A percentile compares a stretch with the other conserved stretches of the same genome.
Conservation (phyloP, 2,888 invertebrate species). For the Ophonus ardosiacus region DNA sequence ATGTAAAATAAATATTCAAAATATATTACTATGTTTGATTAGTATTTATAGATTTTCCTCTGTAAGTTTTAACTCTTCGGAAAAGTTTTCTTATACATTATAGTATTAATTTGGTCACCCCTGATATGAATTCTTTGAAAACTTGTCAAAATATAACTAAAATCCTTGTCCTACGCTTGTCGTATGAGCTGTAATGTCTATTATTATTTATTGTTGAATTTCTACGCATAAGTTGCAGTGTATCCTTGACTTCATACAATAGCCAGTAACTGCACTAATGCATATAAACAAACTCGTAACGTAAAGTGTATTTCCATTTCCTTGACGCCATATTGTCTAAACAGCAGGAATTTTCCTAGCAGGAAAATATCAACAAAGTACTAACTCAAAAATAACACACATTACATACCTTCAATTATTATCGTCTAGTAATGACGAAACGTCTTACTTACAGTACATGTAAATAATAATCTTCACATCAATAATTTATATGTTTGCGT, state of each 20-base stretch:
- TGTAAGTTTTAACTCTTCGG: no score
- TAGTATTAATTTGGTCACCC: no score
- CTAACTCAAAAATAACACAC: not conserved
- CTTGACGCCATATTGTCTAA: slow-evolving; percentile 10
- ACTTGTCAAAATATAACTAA: no score
- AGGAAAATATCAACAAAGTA: not conserved
- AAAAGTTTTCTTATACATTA: no score
- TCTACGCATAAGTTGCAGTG: not conserved
- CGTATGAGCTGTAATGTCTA: not conserved
- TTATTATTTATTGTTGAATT: not conserved
- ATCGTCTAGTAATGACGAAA: not conserved
- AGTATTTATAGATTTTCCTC: no score
- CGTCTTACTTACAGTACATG: not conserved
- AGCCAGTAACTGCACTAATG: not conserved
- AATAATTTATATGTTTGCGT: not conserved
- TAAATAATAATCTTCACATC: not conserved
- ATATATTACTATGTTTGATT: no score
- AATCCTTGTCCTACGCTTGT: not conserved
- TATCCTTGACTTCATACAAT: not conserved
- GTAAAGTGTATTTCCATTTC: slow-evolving; percentile 8
- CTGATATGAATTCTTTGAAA: no score
- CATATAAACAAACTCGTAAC: not conserved
- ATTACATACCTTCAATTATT: not conserved
- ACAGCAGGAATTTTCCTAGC: not conserved
- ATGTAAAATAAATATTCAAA: no score